Percentiles rank a stretch among this genome's conserved stretches.
phyloP scores from a whole-genome alignment of 2,888 invertebrate genomes.

The Phaonia tiefii region DNA sequence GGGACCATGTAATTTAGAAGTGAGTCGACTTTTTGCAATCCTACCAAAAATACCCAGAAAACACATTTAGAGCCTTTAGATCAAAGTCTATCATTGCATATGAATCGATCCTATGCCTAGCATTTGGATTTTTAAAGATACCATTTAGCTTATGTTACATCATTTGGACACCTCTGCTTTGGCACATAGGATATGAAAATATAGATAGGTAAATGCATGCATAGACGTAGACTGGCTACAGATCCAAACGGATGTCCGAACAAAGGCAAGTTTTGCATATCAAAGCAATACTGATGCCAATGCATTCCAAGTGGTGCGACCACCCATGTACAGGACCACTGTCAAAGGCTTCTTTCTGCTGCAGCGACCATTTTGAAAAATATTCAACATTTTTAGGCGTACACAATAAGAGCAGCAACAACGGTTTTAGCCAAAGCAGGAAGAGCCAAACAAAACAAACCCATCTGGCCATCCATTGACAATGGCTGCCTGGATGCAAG shows the following conservation, averaged over 20 bases:
- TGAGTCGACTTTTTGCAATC: no score
- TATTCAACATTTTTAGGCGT: conserved; percentile 53
- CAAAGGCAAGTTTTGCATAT: conserved; percentile 61
- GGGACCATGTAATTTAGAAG: no score
- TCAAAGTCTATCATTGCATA: no score
- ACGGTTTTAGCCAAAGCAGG: neutral
- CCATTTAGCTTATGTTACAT: no score
- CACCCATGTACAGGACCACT: neutral
- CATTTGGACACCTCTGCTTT: no score
- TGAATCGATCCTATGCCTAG: no score
- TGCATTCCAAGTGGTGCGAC: conserved; percentile 41
- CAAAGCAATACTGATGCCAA: conserved; percentile 60
- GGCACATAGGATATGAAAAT: no score
- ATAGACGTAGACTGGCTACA: neutral
- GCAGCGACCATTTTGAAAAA: conserved; percentile 58
- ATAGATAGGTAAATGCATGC: conserved; percentile 9
- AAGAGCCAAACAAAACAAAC: neutral
- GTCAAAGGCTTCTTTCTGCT: conserved; percentile 16
- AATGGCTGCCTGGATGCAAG: no score
- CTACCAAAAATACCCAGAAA: no score
- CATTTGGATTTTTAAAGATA: no score
- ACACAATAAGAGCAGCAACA: neutral
- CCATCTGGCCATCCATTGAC: no score
- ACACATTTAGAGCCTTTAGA: no score
- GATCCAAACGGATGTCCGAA: conserved; percentile 51